Conservation (phyloP, 2,113 vertebrate species). For the Benitochromis conjunctus region DNA sequence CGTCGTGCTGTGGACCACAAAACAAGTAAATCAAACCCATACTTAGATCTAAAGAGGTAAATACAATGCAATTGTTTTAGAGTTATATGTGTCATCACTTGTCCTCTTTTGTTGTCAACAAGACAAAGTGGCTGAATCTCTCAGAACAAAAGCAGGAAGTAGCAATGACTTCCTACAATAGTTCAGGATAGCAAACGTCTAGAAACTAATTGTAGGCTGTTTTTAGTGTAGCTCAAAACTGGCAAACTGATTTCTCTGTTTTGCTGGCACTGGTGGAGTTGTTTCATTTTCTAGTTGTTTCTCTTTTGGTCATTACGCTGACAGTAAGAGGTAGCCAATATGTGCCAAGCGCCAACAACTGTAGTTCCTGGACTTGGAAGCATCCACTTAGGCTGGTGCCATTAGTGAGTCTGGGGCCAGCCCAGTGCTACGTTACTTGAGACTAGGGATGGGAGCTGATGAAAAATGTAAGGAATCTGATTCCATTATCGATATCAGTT, state of each 20-base stretch:
- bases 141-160: not conserved
- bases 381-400: fast-evolving
- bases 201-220: not conserved
- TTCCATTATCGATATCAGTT: not conserved
- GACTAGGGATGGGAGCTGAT: not conserved
- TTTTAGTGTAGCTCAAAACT: not conserved
- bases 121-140: not conserved
- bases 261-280: not conserved
- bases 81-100: not conserved
- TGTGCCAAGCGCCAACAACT: not conserved
- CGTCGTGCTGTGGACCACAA: constrained; percentile 36
- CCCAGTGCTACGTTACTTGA: not conserved
- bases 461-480: not conserved
- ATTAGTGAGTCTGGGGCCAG: no score
- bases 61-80: not conserved
- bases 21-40: not conserved
- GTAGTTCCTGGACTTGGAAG: not conserved
- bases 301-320: not conserved
- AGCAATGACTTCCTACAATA: not conserved
- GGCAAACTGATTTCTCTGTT: not conserved
- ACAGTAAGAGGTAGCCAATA: not conserved
- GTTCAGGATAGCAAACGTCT: not conserved
- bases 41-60: not conserved
- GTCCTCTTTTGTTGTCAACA: not conserved
- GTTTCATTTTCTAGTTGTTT: not conserved